Evolutionary conservation across 2,888 invertebrate genomes (phyloP), one percentile per base, ranked within the genome.

Genomic region (Agrochola lota): DNA sequence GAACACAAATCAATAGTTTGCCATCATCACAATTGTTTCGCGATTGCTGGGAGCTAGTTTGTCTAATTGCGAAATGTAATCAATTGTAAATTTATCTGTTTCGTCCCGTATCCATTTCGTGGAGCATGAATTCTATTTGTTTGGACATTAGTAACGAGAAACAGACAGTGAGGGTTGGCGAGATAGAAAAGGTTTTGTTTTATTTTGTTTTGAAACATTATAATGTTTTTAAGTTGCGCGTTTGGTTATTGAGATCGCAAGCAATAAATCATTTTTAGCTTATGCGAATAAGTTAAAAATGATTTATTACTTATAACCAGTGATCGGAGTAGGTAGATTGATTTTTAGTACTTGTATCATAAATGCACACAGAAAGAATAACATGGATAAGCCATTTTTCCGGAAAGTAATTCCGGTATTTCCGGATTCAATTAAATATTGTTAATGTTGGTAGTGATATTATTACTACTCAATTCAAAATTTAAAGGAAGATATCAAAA

Each of bases 71-170:
- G 59, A 82, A 86, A 84, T 76, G 87, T 87, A 90, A 89, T 90
- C 88, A 86, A 86, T 87, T 87, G 90, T 85, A 84, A 87, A 90
- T 89, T 81, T 86, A 88, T 88, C 84, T 81, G 81, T 81, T 87
- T 87, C 81, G 80, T 76, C 78, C 72, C 77, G 85, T 80, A 85
- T 88, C 80, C 82, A 85, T 88, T 87, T 78, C 77, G 82, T 60
- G 67, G 71, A 78, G 77, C 83, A 81, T 80, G 78, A 83, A 84
- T 88, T 86, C 84, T 82, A 84, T 89, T 88, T 87, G 85, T 84
- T 80, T 77, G 75, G 81, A 85, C 85, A 87, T 88, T 87, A 79
- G 87, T 78, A 78, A 67, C 72, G 78, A 79, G 70, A 74, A 74
- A 73, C 64, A 63, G 78, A 26, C 67, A 12, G 30, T 40, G 23